A percentile compares a stretch with the other conserved stretches of the same genome.
phyloP scores from a whole-genome alignment of 2,113 vertebrate genomes.

The Brienomyrus longianalis region DNA sequence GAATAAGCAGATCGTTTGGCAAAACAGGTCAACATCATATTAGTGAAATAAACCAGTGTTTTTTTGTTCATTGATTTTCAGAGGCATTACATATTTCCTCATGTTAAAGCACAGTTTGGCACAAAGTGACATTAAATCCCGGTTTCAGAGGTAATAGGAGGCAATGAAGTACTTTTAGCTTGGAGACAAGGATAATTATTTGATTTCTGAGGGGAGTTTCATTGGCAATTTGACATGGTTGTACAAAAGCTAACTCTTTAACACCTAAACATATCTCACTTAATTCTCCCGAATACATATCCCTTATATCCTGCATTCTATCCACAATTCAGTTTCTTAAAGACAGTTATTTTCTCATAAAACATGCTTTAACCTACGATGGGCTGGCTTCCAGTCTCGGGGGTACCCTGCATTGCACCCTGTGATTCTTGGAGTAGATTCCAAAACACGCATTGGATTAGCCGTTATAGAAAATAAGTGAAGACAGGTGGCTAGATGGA shows the following conservation, averaged over 20 bases:
- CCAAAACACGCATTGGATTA: neutral
- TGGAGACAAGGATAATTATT: neutral
- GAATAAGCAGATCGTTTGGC: neutral
- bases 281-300: neutral
- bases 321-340: neutral
- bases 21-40: neutral
- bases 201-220: neutral
- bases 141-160: neutral
- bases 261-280: neutral
- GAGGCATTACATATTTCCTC: constrained; percentile 12
- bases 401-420: neutral
- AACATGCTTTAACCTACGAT: neutral
- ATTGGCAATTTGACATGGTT: neutral
- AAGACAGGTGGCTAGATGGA: neutral
- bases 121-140: neutral
- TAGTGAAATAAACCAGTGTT: neutral
- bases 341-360: neutral
- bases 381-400: neutral
- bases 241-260: neutral
- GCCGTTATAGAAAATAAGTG: neutral
- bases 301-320: neutral
- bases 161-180: neutral
- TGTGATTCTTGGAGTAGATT: neutral
- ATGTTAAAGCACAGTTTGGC: neutral
- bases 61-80: neutral